Conservation (phyloP, 1,140 invertebrate species). For the Micrasema longulum region DNA sequence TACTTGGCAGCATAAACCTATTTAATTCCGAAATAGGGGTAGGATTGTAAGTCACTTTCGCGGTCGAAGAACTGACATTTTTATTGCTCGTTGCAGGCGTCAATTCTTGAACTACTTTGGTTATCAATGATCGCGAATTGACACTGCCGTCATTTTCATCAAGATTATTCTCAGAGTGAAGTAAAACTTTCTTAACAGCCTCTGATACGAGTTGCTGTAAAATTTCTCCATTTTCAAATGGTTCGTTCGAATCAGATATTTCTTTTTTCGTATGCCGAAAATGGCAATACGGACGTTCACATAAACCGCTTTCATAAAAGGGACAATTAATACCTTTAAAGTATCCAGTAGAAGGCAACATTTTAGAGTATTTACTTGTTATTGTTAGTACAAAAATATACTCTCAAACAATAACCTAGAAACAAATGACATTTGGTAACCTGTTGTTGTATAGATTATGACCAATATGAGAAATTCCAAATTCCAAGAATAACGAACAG, state of each 20-base stretch:
- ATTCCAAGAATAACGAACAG: too few relatives aligned
- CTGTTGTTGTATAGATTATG: constrained; percentile 40
- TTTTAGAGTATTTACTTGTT: constrained; percentile 57
- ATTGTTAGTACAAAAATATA: constrained; percentile 8
- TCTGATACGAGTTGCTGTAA: constrained; percentile 66
- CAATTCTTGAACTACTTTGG: constrained; percentile 41
- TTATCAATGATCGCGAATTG: constrained; percentile 26
- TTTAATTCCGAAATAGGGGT: constrained; percentile 67
- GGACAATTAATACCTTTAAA: constrained; percentile 87
- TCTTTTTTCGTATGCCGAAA: constrained; percentile 84
- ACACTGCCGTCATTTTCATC: background rate
- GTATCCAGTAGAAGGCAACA: constrained; percentile 89
- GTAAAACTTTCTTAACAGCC: constrained; percentile 65
- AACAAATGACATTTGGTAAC: constrained; percentile 45
- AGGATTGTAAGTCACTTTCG: constrained; percentile 65
- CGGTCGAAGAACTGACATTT: constrained; percentile 40
- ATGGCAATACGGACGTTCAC: constrained; percentile 90
- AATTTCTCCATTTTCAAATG: constrained; percentile 61
- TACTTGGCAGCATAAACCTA: constrained; percentile 58
- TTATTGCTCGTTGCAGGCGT: constrained; percentile 41
- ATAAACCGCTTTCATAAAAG: constrained; percentile 81
- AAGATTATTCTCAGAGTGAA: constrained; percentile 58
- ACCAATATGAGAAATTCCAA: background rate
- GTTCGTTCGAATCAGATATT: constrained; percentile 58
- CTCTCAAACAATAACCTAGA: constrained; percentile 48